A percentile compares a stretch with the other conserved stretches of the same genome.
These are phyloP conservation scores for Calonectris borealis DNA, from an alignment of 2,113 vertebrate species.

Conservation along the genomic window DNA sequence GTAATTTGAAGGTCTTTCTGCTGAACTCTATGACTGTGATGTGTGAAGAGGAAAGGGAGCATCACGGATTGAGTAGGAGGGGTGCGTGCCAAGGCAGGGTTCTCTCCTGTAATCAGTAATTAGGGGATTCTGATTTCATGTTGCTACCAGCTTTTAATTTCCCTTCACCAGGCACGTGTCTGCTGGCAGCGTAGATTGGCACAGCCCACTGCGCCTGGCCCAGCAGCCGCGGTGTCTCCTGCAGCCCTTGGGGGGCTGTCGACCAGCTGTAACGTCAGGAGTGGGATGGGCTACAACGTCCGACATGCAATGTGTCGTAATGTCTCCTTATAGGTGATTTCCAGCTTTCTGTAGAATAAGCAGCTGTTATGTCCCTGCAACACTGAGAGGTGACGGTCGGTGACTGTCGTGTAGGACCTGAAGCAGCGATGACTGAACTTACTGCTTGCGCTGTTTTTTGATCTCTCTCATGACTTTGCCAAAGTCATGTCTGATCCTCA, in stretches of 20 bases:
- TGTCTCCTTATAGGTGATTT: background rate
- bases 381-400: accelerated
- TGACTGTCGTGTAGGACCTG: no score
- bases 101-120: background rate
- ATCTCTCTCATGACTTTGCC: background rate
- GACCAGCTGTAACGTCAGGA: background rate
- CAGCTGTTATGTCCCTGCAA: background rate
- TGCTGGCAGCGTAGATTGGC: background rate
- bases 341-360: background rate
- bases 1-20: background rate
- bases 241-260: no score
- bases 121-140: background rate
- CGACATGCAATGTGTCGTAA: accelerated
- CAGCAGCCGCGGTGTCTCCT: background rate
- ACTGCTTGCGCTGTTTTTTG: background rate
- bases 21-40: accelerated
- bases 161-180: background rate
- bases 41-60: background rate
- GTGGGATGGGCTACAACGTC: background rate
- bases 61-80: accelerated
- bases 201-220: background rate
- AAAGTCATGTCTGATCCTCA: background rate
- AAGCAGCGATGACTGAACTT: background rate
- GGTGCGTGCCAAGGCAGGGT: background rate
- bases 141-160: background rate